Percentiles rank a stretch among this genome's conserved stretches.
phyloP scores from a whole-genome alignment of 2,888 invertebrate species.

The Pseudococcus jackbeardsleyi region DNA sequence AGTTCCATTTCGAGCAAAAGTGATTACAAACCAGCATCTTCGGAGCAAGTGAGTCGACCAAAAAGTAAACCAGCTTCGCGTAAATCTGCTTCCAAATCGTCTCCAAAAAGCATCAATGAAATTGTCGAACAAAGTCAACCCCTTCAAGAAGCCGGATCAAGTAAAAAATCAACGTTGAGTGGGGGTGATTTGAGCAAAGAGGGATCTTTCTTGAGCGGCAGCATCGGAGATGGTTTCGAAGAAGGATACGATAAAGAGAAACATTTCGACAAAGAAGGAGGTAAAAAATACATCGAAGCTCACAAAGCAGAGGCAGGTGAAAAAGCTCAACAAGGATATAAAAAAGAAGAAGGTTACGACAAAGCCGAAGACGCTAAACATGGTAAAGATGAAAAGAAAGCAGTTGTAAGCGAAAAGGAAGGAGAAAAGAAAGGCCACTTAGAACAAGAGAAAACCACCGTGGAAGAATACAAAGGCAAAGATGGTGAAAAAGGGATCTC shows the following conservation, averaged over 20 bases:
- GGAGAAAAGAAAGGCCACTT: constrained; percentile 74
- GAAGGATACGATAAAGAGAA: constrained; percentile 67
- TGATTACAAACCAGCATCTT: background rate
- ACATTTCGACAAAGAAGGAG: constrained; percentile 70
- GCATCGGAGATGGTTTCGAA: constrained; percentile 65
- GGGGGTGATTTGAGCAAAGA: constrained; percentile 64
- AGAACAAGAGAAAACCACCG: constrained; percentile 73
- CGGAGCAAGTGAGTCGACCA: background rate
- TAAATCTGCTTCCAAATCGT: background rate
- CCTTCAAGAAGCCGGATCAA: constrained; percentile 9
- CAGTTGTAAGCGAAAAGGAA: constrained; percentile 73
- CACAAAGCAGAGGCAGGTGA: constrained; percentile 74
- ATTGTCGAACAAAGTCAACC: constrained; percentile 65
- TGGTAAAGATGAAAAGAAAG: constrained; percentile 73
- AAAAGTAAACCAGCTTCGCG: constrained; percentile 5
- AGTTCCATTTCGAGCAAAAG: background rate
- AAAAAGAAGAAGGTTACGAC: constrained; percentile 73
- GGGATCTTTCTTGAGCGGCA: constrained; percentile 55
- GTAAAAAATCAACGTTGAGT: background rate
- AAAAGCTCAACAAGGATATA: constrained; percentile 75
- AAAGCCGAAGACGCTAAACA: constrained; percentile 75
- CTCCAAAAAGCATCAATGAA: constrained; percentile 65
- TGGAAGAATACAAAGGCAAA: constrained; percentile 73
- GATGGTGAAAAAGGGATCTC: constrained; percentile 74
- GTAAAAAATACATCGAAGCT: constrained; percentile 72